These are phyloP conservation scores for Catocala nupta DNA, from an alignment of 2,888 invertebrate species.

Conservation along the genomic window DNA sequence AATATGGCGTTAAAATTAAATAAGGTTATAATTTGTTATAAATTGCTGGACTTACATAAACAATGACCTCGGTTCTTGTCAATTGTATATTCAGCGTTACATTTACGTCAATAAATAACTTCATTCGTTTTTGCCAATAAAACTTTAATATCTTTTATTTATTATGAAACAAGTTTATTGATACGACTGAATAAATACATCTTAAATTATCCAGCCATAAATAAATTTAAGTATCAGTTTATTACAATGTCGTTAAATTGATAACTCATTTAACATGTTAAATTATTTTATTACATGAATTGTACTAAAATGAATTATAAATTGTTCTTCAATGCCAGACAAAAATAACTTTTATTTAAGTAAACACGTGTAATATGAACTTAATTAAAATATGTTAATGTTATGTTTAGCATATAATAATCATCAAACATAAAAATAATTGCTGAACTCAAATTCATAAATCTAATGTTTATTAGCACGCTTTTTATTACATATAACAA, in stretches of 20 bases:
- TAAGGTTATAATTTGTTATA: no score
- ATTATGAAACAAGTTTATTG: constrained; percentile 43
- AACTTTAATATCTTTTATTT: neutral
- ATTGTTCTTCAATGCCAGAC: neutral
- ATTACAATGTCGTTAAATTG: constrained; percentile 22
- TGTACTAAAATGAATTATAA: neutral
- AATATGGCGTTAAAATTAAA: no score
- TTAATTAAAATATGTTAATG: neutral
- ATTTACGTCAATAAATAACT: no score
- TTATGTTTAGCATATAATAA: neutral
- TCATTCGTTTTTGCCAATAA: no score
- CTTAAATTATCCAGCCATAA: constrained; percentile 17
- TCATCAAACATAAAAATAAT: neutral
- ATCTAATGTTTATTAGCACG: no score
- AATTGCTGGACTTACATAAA: no score
- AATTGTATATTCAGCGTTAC: no score
- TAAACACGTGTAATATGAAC: neutral
- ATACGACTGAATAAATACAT: constrained; percentile 26
- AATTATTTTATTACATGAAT: neutral
- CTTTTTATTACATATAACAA: no score
- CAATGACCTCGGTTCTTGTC: no score
- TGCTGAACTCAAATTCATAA: no score
- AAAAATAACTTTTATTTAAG: neutral
- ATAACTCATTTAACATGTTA: constrained; percentile 1
- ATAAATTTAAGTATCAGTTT: constrained; percentile 2